Conservation (phyloP, 2,113 vertebrate genomes). For the Amia ocellicauda region DNA sequence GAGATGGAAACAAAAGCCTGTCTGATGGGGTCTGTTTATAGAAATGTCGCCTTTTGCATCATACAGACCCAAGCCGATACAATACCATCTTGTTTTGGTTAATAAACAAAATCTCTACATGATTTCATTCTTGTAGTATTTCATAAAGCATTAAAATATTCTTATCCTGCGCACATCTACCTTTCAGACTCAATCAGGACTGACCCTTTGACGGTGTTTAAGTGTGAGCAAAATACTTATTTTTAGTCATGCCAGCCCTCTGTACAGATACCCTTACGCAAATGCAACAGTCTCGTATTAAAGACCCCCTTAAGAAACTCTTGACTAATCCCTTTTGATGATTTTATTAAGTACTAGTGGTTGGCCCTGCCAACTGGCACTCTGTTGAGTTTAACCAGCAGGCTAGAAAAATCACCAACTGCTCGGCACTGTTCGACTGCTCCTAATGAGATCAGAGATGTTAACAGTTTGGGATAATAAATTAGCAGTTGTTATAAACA, state of each 20-base stretch:
- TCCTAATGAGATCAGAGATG: conserved; percentile 55
- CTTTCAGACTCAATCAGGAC: background rate
- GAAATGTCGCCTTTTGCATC: no score
- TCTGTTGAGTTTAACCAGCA: conserved; percentile 42
- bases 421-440: conserved; percentile 38
- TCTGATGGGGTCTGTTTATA: no score
- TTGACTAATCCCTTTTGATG: conserved; percentile 72
- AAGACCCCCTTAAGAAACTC: conserved; percentile 63
- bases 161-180: conserved; percentile 11
- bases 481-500: conserved; percentile 65
- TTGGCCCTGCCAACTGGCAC: conserved; percentile 65
- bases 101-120: no score
- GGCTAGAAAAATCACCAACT: conserved; percentile 58
- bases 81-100: no score
- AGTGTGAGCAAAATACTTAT: conserved; percentile 7
- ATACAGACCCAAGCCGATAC: no score
- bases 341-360: conserved; percentile 74
- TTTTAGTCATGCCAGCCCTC: conserved; percentile 21
- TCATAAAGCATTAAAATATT: no score
- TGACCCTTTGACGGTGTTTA: background rate
- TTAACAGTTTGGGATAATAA: conserved; percentile 68
- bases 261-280: conserved; percentile 18
- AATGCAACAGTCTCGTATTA: conserved; percentile 50
- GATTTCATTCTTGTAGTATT: no score
- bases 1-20: no score